A percentile compares a stretch with the other conserved stretches of the same genome.
phyloP scores from a whole-genome alignment of 2,113 vertebrate genomes.

The Pituophis catenifer region DNA sequence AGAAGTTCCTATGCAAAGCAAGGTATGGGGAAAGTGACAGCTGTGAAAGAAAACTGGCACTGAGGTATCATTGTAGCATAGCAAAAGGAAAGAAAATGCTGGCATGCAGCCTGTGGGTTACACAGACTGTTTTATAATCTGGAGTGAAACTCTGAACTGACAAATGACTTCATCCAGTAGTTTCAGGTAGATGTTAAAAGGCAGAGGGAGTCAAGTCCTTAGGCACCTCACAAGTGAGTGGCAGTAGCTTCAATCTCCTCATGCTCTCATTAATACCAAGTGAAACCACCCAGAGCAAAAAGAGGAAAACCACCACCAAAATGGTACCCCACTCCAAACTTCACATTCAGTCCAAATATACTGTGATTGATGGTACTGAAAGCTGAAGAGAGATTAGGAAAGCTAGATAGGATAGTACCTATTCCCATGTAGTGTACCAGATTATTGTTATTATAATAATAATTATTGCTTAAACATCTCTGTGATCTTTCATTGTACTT shows the following conservation, averaged over 20 bases:
- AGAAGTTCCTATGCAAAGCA: not conserved
- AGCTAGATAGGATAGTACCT: not conserved
- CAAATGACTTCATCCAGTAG: not conserved
- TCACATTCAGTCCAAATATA: not conserved
- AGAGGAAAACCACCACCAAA: not conserved
- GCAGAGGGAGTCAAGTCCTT: not conserved
- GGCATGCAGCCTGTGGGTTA: not conserved
- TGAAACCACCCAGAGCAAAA: not conserved
- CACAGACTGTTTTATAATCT: not conserved
- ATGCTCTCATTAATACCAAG: not conserved
- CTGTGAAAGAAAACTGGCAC: not conserved
- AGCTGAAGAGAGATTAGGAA: not conserved
- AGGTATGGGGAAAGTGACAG: not conserved
- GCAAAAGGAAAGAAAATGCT: not conserved
- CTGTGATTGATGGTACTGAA: not conserved
- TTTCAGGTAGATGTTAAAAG: not conserved
- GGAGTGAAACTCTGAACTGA: not conserved
- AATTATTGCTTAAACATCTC: not conserved
- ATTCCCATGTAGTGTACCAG: not conserved
- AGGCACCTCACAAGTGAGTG: no score
- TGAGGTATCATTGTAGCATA: not conserved
- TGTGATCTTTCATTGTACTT: not conserved
- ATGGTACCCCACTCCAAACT: not conserved
- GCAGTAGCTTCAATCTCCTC: not conserved
- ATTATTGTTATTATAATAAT: not conserved